A percentile compares a stretch with the other conserved stretches of the same genome.
Conservation (phyloP, 2,113 vertebrate genomes). For the Ceratotherium simum region DNA sequence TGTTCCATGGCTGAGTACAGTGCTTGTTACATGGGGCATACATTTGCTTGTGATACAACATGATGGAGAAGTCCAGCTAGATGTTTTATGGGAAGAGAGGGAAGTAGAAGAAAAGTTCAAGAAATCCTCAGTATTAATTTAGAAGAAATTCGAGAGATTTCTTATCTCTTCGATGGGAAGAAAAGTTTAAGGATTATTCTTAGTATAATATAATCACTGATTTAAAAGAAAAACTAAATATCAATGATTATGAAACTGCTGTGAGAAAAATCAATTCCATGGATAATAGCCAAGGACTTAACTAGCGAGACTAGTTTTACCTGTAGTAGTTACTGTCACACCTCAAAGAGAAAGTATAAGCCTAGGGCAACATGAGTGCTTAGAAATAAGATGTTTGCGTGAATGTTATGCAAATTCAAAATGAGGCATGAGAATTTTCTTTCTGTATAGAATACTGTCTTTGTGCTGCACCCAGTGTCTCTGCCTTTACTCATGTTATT, state of each 20-base stretch:
- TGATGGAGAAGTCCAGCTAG: background rate
- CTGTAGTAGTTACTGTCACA: background rate
- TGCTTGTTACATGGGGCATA: background rate
- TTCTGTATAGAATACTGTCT: background rate
- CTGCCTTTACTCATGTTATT: background rate
- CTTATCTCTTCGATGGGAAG: conserved; percentile 16
- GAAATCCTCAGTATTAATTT: background rate
- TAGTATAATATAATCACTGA: background rate
- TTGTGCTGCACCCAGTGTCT: background rate
- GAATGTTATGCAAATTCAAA: background rate
- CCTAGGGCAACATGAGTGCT: background rate
- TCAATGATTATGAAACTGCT: background rate
- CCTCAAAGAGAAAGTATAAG: background rate
- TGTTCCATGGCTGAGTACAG: background rate
- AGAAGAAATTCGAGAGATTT: background rate
- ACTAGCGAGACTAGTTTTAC: background rate
- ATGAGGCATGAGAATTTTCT: background rate
- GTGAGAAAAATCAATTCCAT: conserved; percentile 8
- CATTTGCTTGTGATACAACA: background rate
- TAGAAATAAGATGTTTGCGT: background rate
- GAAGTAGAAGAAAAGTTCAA: conserved; percentile 25
- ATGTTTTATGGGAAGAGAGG: background rate
- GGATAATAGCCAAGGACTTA: conserved; percentile 1
- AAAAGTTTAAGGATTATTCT: background rate
- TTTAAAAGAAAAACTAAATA: conserved; percentile 44